Conservation (phyloP, 2,113 vertebrate species). For the Toxotes chatareus region DNA sequence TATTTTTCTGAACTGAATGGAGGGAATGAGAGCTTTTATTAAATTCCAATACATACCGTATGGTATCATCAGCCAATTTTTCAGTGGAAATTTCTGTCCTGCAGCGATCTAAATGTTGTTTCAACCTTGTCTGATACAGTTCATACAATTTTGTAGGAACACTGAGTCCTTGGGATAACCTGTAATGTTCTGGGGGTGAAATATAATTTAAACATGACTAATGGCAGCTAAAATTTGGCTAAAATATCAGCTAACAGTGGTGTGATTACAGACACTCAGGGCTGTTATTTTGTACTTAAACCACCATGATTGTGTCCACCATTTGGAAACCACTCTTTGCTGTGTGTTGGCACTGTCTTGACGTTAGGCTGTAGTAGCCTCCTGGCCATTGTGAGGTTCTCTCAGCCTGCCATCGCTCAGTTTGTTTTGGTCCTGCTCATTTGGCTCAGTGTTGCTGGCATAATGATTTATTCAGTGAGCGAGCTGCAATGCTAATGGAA, state of each 20-base stretch:
- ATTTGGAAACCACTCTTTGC: background rate
- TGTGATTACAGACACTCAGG: background rate
- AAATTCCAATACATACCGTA: background rate
- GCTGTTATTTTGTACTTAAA: conserved; percentile 20
- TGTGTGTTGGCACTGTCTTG: background rate
- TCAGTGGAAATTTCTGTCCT: background rate
- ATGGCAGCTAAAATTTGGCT: background rate
- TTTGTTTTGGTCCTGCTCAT: conserved; percentile 37
- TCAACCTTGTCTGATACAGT: background rate
- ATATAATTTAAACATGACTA: conserved; percentile 2
- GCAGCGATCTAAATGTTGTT: background rate
- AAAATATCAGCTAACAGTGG: background rate
- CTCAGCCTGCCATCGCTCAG: conserved; percentile 18
- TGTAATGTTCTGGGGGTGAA: background rate
- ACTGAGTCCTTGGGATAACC: background rate
- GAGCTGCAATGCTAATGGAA: conserved; percentile 28
- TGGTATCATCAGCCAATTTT: background rate
- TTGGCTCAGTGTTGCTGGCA: conserved; percentile 27
- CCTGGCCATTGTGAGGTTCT: conserved; percentile 22
- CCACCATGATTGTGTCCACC: conserved; percentile 4
- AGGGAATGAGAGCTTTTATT: conserved; percentile 5
- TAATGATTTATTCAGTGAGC: conserved; percentile 38
- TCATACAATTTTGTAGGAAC: background rate
- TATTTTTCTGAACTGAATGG: conserved; percentile 8
- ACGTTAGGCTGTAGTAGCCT: conserved; percentile 6